Conservation (phyloP, 2,888 invertebrate genomes). For the Melipona beecheii region DNA sequence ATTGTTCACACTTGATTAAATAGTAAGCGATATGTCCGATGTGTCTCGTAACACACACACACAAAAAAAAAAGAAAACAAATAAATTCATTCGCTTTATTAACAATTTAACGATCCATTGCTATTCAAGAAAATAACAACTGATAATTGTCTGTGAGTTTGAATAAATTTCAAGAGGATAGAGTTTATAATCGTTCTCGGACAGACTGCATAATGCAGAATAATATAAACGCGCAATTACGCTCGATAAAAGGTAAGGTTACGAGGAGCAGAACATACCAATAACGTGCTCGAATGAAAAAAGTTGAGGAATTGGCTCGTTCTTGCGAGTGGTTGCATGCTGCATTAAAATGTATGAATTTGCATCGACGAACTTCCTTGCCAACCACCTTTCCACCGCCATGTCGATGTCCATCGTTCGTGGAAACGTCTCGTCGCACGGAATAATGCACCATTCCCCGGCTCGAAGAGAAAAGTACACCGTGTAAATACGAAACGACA, state of each 20-base stretch:
- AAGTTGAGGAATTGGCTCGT: constrained; percentile 85
- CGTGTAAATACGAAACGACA: neutral
- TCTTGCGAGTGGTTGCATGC: constrained; percentile 66
- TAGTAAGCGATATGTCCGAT: too few species aligned
- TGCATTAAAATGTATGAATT: constrained; percentile 82
- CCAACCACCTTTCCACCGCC: constrained; percentile 86
- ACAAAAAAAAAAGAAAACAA: too few species aligned
- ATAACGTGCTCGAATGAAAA: constrained; percentile 84
- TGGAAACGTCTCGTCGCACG: constrained; percentile 85
- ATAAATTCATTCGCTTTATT: too few species aligned
- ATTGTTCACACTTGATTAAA: too few species aligned
- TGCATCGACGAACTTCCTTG: constrained; percentile 84
- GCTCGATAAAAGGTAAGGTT: neutral
- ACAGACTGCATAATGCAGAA: neutral
- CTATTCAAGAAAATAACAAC: too few species aligned
- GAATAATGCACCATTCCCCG: constrained; percentile 80
- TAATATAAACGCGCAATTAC: constrained; percentile 4
- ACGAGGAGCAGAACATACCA: constrained; percentile 59
- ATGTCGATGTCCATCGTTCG: constrained; percentile 87
- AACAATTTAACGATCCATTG: too few species aligned
- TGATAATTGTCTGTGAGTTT: neutral
- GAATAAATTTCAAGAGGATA: neutral
- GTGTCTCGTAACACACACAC: too few species aligned
- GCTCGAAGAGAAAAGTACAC: constrained; percentile 41
- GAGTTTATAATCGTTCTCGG: neutral